Base-by-base conservation (phyloP, 2,113 vertebrate genomes). In the Synchiropus splendidus region DNA sequence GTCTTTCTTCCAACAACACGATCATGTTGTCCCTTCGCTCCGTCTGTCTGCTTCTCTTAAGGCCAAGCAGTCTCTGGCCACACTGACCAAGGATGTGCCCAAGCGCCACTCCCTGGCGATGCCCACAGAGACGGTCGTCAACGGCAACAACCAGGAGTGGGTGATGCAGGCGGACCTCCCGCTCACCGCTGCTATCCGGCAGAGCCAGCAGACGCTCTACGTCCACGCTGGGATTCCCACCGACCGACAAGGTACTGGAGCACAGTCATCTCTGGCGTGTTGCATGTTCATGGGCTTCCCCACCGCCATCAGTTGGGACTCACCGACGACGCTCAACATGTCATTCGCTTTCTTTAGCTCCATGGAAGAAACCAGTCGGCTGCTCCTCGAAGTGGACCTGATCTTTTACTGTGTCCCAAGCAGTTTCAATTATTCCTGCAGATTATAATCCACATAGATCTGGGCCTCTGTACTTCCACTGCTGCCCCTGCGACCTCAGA, bases 71-170 rank as follows among this genome's bases (percentile, higher is more conserved):
- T 98, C 95, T 50, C 79, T 98, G 42, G 90, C 94, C 11, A 97
- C 95, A 0, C 85, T 98, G 71, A 98, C 92, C 67, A 98, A 98
- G 88, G 94, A 96, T 0, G 94, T 96, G 42, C 91, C 95, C 65
- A 98, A 98, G 80, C 86, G 95, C 16, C 95, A 98, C 38, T 97
- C 95, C 0, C 72, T 97, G 61, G 92, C 92, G 64, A 97, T 97
- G 95, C 94, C 95, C 0, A 87, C 91, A 0, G 95, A 98, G 74
- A 85, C 92, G 0, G 90, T 98, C 69, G 84, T 98, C 64, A 98
- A 98, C 0, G 95, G 95, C 55, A 98, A 93, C 84, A 98, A 92
- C 82, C 95, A 98, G 84, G 95, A 98, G 81, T 98, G 95, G 95
- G 95, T 97, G 83, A 90, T 94, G 83, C 92, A 98, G 64, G 90